Evolutionary conservation across 2,797 vertebrate genomes (phyloP).

Genomic region (Pipistrellus pipistrellus): DNA sequence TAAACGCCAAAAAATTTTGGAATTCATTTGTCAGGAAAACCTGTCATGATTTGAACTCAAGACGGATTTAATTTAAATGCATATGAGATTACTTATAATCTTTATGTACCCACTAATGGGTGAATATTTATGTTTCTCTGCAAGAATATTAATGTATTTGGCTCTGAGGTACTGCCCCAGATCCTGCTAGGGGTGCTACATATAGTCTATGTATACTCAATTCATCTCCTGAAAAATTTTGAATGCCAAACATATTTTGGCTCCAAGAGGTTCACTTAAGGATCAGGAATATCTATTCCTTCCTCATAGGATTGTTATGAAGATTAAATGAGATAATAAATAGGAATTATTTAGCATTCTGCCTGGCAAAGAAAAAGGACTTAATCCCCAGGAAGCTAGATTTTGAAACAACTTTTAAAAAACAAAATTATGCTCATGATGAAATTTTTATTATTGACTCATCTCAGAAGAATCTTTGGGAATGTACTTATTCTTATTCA

Average conservation of each 20-base stretch:
- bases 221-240: conserved; percentile 13
- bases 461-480: not conserved
- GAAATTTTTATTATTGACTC: conserved; percentile 29
- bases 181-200: not conserved
- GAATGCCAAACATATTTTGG: not conserved
- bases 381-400: conserved; percentile 23
- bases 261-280: not conserved
- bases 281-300: not conserved
- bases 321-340: conserved; percentile 26
- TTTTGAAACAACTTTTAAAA: conserved; percentile 49
- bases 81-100: not conserved
- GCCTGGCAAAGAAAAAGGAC: not conserved
- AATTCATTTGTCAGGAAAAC: conserved; percentile 23
- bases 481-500: not conserved
- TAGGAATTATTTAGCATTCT: not conserved
- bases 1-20: not conserved
- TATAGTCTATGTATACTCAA: not conserved
- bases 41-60: not conserved
- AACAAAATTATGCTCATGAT: conserved; percentile 17
- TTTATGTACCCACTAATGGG: not conserved
- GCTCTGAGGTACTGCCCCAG: not conserved
- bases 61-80: conserved; percentile 15
- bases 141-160: not conserved
- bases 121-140: not conserved
- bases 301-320: not conserved